These are phyloP conservation scores for Illadopsis cleaveri DNA, from an alignment of 2,113 vertebrate genomes.

Conservation along the genomic window DNA sequence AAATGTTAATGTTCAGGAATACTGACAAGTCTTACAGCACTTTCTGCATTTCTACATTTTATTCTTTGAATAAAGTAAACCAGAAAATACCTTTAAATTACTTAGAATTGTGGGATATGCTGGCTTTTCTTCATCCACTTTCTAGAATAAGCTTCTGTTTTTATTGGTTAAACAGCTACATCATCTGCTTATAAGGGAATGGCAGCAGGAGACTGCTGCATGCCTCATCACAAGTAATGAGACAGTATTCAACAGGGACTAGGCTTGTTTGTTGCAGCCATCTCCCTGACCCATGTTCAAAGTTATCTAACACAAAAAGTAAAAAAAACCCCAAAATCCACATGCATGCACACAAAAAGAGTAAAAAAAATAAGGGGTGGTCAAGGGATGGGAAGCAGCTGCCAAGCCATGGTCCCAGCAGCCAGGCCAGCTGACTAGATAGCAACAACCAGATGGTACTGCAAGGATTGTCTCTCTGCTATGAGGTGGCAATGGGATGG, in stretches of 20 bases:
- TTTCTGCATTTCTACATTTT: constrained; percentile 56
- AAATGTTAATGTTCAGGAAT: constrained; percentile 18
- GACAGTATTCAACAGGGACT: constrained; percentile 76
- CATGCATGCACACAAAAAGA: constrained; percentile 6
- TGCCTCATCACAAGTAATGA: constrained; percentile 76
- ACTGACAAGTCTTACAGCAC: constrained; percentile 53
- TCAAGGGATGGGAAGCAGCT: constrained; percentile 90
- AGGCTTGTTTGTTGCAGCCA: constrained; percentile 77
- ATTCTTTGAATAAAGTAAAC: constrained; percentile 24
- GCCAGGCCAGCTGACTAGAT: constrained; percentile 90
- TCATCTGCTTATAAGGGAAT: constrained; percentile 78
- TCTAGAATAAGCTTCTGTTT: constrained; percentile 75
- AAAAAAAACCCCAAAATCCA: not conserved
- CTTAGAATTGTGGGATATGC: constrained; percentile 44
- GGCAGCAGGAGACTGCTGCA: constrained; percentile 77
- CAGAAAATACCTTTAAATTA: constrained; percentile 64
- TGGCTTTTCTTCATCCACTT: constrained; percentile 63
- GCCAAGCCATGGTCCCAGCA: constrained; percentile 85
- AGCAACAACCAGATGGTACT: constrained; percentile 93
- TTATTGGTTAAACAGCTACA: constrained; percentile 72
- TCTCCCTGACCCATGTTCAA: constrained; percentile 78
- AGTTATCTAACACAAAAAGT: constrained; percentile 70
- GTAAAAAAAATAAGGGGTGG: constrained; percentile 52
- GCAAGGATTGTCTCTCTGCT: constrained; percentile 89
- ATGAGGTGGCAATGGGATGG: constrained; percentile 96